Conservation (phyloP, 2,797 vertebrate species). For the Sphenopsis melanotis region DNA sequence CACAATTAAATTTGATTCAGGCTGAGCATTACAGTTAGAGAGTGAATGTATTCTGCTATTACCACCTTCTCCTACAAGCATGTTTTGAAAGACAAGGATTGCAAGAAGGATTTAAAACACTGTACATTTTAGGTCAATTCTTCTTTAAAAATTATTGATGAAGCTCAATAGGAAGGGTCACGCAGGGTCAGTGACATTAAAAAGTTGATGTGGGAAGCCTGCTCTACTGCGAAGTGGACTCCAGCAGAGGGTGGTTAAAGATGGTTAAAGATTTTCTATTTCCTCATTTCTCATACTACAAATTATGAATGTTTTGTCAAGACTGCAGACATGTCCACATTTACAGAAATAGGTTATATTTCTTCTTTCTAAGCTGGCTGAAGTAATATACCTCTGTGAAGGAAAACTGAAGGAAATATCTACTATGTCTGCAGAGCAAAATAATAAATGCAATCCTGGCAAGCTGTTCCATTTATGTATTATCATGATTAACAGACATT, state of each 20-base stretch:
- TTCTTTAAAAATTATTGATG: not conserved
- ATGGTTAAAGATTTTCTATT: not conserved
- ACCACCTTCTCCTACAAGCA: not conserved
- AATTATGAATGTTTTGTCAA: not conserved
- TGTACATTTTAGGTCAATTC: not conserved
- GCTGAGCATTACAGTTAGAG: not conserved
- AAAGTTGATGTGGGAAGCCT: not conserved
- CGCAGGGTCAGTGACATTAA: not conserved
- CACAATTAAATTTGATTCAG: not conserved
- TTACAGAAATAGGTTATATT: not conserved
- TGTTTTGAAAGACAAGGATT: not conserved
- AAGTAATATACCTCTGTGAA: not conserved
- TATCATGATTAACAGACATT: slow-evolving; percentile 37
- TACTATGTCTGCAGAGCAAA: not conserved
- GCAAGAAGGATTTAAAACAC: slow-evolving; percentile 10
- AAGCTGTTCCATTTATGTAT: slow-evolving; percentile 27
- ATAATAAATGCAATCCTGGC: not conserved
- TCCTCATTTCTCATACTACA: not conserved
- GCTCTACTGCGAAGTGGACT: not conserved
- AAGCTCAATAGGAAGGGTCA: not conserved
- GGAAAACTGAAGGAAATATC: not conserved
- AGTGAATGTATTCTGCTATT: not conserved
- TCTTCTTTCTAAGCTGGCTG: not conserved
- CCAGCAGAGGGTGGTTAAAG: slow-evolving; percentile 3
- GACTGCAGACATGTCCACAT: not conserved